Percentiles rank a stretch among this genome's conserved stretches.
Conservation (phyloP, 1,140 invertebrate genomes). For the Eulimnadia texana region DNA sequence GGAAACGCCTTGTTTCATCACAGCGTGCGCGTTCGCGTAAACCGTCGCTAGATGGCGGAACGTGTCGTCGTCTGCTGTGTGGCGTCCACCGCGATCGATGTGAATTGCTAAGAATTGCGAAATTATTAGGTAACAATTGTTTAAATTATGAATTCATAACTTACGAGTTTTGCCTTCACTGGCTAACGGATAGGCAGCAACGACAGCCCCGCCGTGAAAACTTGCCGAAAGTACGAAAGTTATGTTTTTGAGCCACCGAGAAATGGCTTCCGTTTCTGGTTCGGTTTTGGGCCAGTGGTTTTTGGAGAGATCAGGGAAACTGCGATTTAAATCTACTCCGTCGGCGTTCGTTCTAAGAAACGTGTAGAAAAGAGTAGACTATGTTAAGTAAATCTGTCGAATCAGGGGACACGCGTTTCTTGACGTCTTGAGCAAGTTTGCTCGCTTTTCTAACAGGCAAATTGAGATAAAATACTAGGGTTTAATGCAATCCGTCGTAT, state of each 20-base stretch:
- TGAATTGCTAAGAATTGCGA: neutral
- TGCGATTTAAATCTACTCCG: conserved; percentile 77
- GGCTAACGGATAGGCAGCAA: conserved; percentile 84
- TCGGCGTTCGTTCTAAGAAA: conserved; percentile 54
- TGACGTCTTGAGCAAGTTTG: no score
- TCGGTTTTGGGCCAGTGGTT: conserved; percentile 56
- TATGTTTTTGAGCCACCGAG: conserved; percentile 81
- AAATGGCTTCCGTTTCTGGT: conserved; percentile 86
- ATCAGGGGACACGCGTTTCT: no score
- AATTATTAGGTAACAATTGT: conserved; percentile 44
- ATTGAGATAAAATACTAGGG: no score
- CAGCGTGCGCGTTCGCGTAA: conserved; percentile 76
- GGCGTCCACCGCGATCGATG: neutral
- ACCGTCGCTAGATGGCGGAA: conserved; percentile 76
- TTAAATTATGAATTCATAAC: neutral
- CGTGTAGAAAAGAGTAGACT: neutral
- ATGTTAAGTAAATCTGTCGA: neutral
- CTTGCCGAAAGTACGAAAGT: conserved; percentile 83
- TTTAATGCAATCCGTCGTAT: no score
- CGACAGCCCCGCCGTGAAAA: conserved; percentile 78
- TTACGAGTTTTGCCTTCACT: conserved; percentile 46
- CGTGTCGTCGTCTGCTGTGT: conserved; percentile 76
- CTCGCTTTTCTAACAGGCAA: no score
- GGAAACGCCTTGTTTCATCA: conserved; percentile 68
- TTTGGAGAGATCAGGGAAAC: conserved; percentile 87